Evolutionary conservation across 2,797 vertebrate species (phyloP), one percentile per base, ranked within the genome.

Genomic region (Oryzias dopingdopingensis): DNA sequence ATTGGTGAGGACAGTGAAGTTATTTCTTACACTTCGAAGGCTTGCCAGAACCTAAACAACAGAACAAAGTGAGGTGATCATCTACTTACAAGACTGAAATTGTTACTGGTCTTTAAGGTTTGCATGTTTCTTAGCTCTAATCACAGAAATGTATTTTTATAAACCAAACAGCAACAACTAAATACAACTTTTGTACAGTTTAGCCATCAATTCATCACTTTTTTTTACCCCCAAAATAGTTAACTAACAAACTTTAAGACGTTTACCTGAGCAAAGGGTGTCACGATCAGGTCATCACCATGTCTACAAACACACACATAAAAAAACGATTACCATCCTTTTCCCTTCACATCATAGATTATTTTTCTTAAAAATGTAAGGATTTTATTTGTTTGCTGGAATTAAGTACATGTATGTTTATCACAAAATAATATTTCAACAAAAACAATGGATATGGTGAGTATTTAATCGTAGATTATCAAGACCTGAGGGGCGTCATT

Each of bases 251-350:
- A 41, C 15, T 32, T 16, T n/a, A 6, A 42, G 5, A 52, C 62
- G 84, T 85, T 76, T 90, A 98, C 97, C 96, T 99, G 97, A 79
- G 97, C 97, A 62, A 99, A 99, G 37, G 97, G 97, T 6, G 97
- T 99, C 67, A 99, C 96, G 15, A 99, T 99, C 91, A 99, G 86
- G 94, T 99, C 97, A 72, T 98, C 97, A 16, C 96, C 96, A n/a
- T 99, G 96, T 90, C 97, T 99, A 82, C 7, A 68, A 72, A 62
- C 24, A 71, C 26, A 74, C 0, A 65, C 56, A 20, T 66, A 2
- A 6, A 29, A 29, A 29, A 29, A 62, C 12, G 60, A 44, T 12
- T 12, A 37, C 10, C 32, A 37, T 13, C 7, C 10, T 10, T 12
- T 37, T 37, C 3, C 8, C 2, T 32, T 12, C 29, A 32, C 2